These are phyloP conservation scores for Globodera ellingtonae DNA, from an alignment of 1,140 invertebrate genomes.

Conservation along the genomic window DNA sequence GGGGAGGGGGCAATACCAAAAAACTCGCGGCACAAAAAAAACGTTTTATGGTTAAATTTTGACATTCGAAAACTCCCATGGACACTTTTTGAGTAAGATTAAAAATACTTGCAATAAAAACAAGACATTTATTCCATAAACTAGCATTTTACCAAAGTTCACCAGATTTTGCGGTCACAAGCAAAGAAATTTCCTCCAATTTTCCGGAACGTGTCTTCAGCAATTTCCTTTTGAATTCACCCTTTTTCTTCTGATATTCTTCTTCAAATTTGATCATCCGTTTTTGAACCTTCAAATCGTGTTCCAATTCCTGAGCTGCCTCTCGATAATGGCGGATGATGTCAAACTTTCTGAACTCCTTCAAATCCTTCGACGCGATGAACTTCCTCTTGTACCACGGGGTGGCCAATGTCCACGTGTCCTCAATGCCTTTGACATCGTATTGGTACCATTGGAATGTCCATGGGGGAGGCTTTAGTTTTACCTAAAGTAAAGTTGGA, in stretches of 20 bases:
- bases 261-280: conserved; percentile 57
- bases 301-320: conserved; percentile 46
- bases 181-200: conserved; percentile 17
- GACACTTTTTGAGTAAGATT: not conserved
- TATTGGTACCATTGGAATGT: conserved; percentile 56
- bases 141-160: not conserved
- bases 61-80: too few species aligned
- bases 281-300: conserved; percentile 50
- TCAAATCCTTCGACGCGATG: conserved; percentile 44
- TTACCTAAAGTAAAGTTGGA: conserved; percentile 50
- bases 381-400: conserved; percentile 62
- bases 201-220: conserved; percentile 43
- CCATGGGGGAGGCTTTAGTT: conserved; percentile 63
- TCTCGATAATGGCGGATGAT: conserved; percentile 58
- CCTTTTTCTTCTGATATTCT: conserved; percentile 37
- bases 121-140: not conserved
- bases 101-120: not conserved
- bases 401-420: conserved; percentile 56
- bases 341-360: conserved; percentile 56
- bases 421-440: conserved; percentile 57
- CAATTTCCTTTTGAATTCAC: conserved; percentile 48
- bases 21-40: too few species aligned
- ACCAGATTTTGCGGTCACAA: not conserved
- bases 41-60: too few species aligned
- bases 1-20: too few species aligned